Evolutionary conservation across 2,797 vertebrate species (phyloP).

Genomic region (Oreochromis grahami): DNA sequence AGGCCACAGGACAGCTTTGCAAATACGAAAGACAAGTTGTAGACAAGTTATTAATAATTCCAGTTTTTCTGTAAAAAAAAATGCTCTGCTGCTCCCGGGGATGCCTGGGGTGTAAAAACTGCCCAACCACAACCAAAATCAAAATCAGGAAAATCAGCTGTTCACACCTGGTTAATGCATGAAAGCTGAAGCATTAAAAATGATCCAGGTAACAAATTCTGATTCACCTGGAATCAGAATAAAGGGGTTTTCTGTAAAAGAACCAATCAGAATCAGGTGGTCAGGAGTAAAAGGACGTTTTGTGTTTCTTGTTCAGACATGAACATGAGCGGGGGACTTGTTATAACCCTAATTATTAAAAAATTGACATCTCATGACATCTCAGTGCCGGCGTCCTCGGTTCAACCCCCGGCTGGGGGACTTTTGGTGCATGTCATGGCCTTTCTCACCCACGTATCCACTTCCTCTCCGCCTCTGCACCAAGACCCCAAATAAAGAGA

Average conservation of each 20-base stretch:
- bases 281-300: background rate
- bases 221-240: background rate
- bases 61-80: background rate
- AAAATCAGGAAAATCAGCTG: background rate
- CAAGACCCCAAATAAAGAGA: background rate
- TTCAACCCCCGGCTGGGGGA: background rate
- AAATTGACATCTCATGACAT: background rate
- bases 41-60: background rate
- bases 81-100: background rate
- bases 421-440: background rate
- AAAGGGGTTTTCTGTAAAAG: background rate
- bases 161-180: background rate
- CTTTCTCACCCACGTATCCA: background rate
- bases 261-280: background rate
- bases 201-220: background rate
- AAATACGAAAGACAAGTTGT: background rate
- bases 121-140: background rate
- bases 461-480: background rate
- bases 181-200: background rate
- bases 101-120: background rate
- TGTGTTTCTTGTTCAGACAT: background rate
- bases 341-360: background rate
- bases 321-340: background rate
- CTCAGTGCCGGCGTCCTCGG: background rate
- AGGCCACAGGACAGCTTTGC: rapidly evolving